phyloP scores from a whole-genome alignment of 1,140 invertebrate species.

The Chionoecetes opilio region DNA sequence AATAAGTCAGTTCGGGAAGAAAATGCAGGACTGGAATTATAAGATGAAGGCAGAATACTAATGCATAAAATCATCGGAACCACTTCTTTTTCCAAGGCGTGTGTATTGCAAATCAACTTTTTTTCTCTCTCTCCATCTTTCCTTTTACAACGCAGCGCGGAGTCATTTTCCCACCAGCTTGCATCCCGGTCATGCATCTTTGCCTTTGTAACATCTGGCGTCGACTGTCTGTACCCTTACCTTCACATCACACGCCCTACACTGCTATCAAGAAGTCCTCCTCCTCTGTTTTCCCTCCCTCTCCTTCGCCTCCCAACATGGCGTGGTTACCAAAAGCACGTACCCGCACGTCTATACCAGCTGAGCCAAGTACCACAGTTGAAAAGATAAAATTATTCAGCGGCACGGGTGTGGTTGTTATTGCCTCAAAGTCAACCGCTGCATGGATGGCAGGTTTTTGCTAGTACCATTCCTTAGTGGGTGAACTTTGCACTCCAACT shows the following conservation, averaged over 20 bases:
- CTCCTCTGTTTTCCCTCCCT: conserved; percentile 1
- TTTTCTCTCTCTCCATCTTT: neutral
- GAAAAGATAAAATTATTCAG: neutral
- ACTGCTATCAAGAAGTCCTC: neutral
- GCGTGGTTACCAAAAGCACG: neutral
- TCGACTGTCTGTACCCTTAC: neutral
- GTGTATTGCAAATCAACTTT: conserved; percentile 3
- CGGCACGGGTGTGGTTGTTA: conserved; percentile 1
- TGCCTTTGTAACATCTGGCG: neutral
- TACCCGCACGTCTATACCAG: no score
- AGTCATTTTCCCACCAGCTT: conserved; percentile 11
- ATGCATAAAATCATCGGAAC: no score
- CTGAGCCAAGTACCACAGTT: neutral
- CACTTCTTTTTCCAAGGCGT: neutral
- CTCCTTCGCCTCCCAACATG: neutral
- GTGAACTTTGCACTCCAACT: conserved; percentile 1
- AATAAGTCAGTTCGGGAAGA: no score
- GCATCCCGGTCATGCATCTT: neutral
- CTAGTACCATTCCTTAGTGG: conserved; percentile 2
- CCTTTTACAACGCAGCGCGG: neutral
- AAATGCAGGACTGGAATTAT: no score
- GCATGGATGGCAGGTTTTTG: conserved; percentile 2
- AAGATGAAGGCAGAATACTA: no score
- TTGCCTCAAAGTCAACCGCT: neutral
- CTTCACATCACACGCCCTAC: neutral